Percentiles rank a stretch among this genome's conserved stretches.
phyloP scores from a whole-genome alignment of 2,888 invertebrate genomes.

The Apantesis nais region DNA sequence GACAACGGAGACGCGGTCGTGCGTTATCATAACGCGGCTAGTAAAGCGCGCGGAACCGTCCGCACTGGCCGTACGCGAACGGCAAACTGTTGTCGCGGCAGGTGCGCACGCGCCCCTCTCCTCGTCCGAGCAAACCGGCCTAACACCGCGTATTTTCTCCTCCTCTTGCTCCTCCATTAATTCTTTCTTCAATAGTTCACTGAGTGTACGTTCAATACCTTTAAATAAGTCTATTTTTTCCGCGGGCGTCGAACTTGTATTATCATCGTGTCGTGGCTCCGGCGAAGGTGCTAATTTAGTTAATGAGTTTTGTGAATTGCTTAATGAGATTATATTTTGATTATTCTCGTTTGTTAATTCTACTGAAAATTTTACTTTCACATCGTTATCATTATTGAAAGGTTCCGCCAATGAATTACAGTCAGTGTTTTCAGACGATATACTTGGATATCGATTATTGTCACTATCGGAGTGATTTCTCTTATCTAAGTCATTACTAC shows the following conservation, averaged over 20 bases:
- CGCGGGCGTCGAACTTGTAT: conserved; percentile 54
- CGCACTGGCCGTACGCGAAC: conserved; percentile 84
- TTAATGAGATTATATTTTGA: conserved; percentile 53
- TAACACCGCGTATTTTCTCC: conserved; percentile 78
- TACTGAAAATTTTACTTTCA: conserved; percentile 73
- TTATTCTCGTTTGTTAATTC: conserved; percentile 64
- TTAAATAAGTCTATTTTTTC: conserved; percentile 83
- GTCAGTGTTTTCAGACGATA: conserved; percentile 68
- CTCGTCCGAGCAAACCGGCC: conserved; percentile 76
- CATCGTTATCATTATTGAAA: conserved; percentile 62
- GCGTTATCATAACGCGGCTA: conserved; percentile 96
- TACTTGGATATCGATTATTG: conserved; percentile 65
- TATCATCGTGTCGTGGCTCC: conserved; percentile 63
- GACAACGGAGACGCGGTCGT: conserved; percentile 91
- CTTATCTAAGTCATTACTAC: conserved; percentile 68
- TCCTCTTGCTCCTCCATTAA: conserved; percentile 78
- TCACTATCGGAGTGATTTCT: conserved; percentile 63
- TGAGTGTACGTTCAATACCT: conserved; percentile 84
- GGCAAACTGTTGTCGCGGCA: conserved; percentile 81
- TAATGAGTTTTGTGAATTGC: conserved; percentile 57
- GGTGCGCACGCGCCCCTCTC: conserved; percentile 82
- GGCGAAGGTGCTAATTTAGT: conserved; percentile 71
- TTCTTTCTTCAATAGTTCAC: conserved; percentile 85
- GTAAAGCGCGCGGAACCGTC: conserved; percentile 90
- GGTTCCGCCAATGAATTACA: conserved; percentile 71